Evolutionary conservation across 2,113 vertebrate species (phyloP).

Genomic region (Gallinago media): DNA sequence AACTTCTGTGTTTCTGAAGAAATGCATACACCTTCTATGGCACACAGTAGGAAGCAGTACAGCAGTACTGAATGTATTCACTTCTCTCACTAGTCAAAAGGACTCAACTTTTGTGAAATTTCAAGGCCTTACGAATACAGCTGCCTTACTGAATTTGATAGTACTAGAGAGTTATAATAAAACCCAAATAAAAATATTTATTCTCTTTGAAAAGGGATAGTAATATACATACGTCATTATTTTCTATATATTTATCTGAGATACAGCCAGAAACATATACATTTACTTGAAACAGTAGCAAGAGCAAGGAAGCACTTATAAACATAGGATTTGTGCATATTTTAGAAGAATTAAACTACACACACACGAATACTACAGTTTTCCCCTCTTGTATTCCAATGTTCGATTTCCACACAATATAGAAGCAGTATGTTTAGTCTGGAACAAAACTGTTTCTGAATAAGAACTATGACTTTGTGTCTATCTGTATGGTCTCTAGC

Average conservation of each 20-base stretch:
- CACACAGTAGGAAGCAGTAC: neutral
- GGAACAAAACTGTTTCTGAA: neutral
- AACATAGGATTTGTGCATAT: neutral
- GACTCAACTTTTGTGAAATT: neutral
- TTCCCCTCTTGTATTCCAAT: neutral
- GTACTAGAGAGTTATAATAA: neutral
- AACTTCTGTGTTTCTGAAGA: neutral
- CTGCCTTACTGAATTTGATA: neutral
- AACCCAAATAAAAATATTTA: neutral
- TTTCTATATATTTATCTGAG: neutral
- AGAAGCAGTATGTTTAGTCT: neutral
- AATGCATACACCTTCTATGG: neutral
- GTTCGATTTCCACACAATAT: neutral
- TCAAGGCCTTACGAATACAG: neutral
- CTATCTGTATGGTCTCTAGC: neutral
- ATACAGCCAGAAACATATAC: neutral
- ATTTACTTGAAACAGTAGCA: neutral
- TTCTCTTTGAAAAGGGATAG: neutral
- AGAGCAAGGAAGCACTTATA: neutral
- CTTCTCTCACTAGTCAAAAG: neutral
- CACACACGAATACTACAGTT: neutral
- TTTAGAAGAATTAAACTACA: neutral
- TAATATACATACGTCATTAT: neutral
- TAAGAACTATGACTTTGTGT: neutral
- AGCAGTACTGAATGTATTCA: neutral